Conservation (phyloP, 1,140 invertebrate genomes). For the Lucilia cuprina region DNA sequence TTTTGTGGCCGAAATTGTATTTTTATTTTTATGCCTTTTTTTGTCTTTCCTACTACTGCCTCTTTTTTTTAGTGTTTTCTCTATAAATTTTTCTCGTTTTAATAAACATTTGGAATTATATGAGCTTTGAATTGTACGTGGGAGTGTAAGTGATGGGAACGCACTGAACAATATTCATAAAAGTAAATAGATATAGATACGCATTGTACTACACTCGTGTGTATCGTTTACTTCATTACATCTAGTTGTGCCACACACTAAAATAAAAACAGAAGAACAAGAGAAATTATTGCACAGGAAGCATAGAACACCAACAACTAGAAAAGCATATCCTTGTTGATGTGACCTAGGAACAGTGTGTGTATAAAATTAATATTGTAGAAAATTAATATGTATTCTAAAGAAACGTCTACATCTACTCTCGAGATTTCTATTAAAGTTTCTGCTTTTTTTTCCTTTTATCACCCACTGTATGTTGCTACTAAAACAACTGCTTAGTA, state of each 20-base stretch:
- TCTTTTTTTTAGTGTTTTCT: not conserved
- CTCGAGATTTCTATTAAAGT: too few relatives aligned
- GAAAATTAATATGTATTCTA: too few relatives aligned
- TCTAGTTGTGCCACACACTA: not conserved
- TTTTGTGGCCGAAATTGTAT: conserved; percentile 30
- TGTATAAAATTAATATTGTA: too few relatives aligned
- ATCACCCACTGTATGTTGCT: not conserved
- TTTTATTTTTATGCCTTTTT: conserved; percentile 25
- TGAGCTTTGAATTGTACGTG: not conserved
- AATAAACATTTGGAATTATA: conserved; percentile 6
- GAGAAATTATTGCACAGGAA: not conserved
- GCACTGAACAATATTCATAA: not conserved
- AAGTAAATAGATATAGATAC: not conserved
- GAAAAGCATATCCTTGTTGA: not conserved
- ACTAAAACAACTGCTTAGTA: not conserved
- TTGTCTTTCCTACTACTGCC: not conserved
- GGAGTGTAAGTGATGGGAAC: not conserved
- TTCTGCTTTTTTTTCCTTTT: not conserved
- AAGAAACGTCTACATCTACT: too few relatives aligned
- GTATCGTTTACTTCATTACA: not conserved
- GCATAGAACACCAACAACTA: not conserved
- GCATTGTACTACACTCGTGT: not conserved
- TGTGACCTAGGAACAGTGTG: too few relatives aligned
- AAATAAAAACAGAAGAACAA: not conserved
- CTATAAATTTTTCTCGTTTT: conserved; percentile 6